Base-by-base conservation (phyloP, 2,113 vertebrate species). In the Notarius quadriscutis region DNA sequence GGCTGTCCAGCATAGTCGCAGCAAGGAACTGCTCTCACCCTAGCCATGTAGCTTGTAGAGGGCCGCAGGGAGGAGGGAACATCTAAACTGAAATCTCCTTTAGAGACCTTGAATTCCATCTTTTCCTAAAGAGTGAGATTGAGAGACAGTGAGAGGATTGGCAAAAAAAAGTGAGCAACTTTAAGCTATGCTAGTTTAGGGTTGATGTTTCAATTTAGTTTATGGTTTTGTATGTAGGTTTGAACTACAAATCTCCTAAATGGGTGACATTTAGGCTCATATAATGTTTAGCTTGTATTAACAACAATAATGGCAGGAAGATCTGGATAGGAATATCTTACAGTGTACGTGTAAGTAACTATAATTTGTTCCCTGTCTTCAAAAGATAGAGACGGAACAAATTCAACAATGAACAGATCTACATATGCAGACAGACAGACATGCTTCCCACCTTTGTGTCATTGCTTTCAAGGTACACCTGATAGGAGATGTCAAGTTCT, bases 41-140 rank as follows among this genome's bases (percentile, higher is more conserved):
- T 89, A 74, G 92, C 94, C 77, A 55, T 69, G 91, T 95, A 94
- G 1, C 0, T 0, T 71, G 93, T 91, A 41, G 86, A 90, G 0
- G 93, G 87, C 17, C 0, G 0, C 67, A 95, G 83, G 7, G 0
- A 4, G 22, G 3, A 10, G 1, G 55, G 14, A 58, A 87, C 8
- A 4, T 71, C 0, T 2, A 10, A n/a, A 65, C 17, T 5, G 9
- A 12, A 1, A 8, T 48, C 14, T 34, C 12, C 3, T 0, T 25
- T 11, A 34, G 74, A 27, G 17, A 48, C 0, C 25, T 3, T 51
- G 60, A 7, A 62, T 0, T 4, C 4, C 8, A 0, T 0, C 10
- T 58, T 51, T 7, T 51, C 17, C 87, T 85, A 57, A 8, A 81
- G 7, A 63, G 27, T 34, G 55, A 62, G 53, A 81, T 10, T 30